Base-by-base conservation (phyloP, 1,140 invertebrate species). In the Octopus bimaculoides region DNA sequence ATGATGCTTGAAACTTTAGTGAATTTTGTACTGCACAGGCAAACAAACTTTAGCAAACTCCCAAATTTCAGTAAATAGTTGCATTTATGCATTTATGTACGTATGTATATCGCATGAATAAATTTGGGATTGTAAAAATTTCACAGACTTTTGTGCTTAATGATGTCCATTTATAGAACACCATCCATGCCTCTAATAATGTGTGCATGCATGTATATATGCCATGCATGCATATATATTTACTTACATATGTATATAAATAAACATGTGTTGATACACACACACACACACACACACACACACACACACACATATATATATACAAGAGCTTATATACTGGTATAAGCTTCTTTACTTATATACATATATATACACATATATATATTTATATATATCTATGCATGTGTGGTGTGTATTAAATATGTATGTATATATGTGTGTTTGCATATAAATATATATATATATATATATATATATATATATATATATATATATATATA, bases 231-330 rank as follows among this genome's bases (percentile, higher is more conserved):
- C n/a, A n/a, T n/a, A n/a, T n/a, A n/a, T n/a, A n/a, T n/a, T n/a
- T n/a, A n/a, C n/a, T n/a, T n/a, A n/a, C n/a, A n/a, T 61, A 61
- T 17, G 7, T 61, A 61, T 9, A 17, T 61, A 61, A 9, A 61
- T 17, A 9, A 61, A 61, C 56, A 9, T 9, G 7, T 61, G 56
- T 17, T 7, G 56, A 61, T 17, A 61, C 56, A 61, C 56, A 61
- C 56, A 61, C 56, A 61, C 56, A 61, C 56, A 61, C 56, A 61
- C 56, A 61, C 56, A 61, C 56, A 61, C 56, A 61, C 56, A 61
- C 56, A 61, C 56, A 61, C 56, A 61, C 56, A 61, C 56, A 61
- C 56, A 61, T 61, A 61, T 61, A 61, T 61, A 61, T 61, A 61
- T 61, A 61, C 17, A 61, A 9, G 17, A 9, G 17, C 17, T 9